Evolutionary conservation across 2,797 vertebrate species (phyloP).

Genomic region (Acrossocheilus wenchowensis): DNA sequence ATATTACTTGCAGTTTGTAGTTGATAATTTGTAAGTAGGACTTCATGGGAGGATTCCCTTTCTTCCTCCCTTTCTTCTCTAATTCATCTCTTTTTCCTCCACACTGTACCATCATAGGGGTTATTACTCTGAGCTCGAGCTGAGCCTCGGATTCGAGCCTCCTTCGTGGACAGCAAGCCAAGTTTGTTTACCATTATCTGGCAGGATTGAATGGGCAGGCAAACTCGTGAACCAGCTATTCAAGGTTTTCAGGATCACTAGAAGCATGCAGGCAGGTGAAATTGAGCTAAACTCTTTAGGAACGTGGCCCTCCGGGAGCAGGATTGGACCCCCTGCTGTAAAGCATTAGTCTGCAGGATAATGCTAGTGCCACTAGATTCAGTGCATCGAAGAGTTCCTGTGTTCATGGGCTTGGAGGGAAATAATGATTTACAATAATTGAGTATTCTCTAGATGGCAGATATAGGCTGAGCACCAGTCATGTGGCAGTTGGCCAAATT

Average conservation of each 20-base stretch:
- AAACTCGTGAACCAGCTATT: background rate
- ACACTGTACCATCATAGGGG: too few species aligned
- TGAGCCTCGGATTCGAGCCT: background rate
- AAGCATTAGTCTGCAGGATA: background rate
- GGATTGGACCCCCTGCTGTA: background rate
- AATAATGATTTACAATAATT: conserved; percentile 22
- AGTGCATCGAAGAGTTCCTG: background rate
- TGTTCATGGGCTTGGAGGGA: conserved; percentile 5
- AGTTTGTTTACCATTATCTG: background rate
- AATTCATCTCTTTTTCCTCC: too few species aligned
- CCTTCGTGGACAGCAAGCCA: background rate
- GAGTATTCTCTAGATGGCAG: conserved; percentile 19
- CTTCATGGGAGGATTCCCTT: background rate
- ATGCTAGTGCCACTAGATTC: background rate
- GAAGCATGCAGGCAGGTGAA: background rate
- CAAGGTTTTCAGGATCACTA: background rate
- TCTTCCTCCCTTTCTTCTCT: too few species aligned
- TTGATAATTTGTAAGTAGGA: background rate
- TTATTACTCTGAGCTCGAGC: background rate
- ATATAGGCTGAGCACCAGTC: background rate
- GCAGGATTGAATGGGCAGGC: background rate
- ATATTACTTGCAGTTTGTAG: background rate
- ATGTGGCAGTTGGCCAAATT: conserved; percentile 28
- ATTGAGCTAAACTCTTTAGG: background rate
- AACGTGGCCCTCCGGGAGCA: background rate